These are phyloP conservation scores for Andrena praecox DNA, from an alignment of 2,888 invertebrate genomes.

Conservation along the genomic window DNA sequence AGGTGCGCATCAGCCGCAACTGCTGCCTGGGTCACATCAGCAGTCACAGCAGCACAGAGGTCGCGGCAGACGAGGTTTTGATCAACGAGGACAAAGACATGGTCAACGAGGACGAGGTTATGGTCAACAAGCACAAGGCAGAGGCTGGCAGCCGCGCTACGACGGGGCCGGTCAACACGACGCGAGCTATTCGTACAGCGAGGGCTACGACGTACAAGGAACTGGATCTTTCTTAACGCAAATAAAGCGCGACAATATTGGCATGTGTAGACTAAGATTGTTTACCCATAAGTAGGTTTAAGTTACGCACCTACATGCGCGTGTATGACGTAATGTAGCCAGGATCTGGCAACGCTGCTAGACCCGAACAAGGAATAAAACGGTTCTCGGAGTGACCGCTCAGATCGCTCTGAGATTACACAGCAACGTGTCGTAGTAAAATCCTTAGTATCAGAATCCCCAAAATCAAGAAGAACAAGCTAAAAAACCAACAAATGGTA, in stretches of 20 bases:
- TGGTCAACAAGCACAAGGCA: background rate
- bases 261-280: background rate
- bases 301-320: too few species aligned
- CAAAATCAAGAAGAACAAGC: too few species aligned
- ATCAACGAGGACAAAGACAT: background rate
- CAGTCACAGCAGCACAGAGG: background rate
- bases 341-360: too few species aligned
- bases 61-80: background rate
- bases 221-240: background rate
- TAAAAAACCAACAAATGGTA: too few species aligned
- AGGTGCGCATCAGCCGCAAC: slow-evolving; percentile 18
- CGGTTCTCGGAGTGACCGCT: too few species aligned
- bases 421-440: too few species aligned
- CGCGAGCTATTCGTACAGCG: slow-evolving; percentile 5
- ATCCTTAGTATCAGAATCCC: too few species aligned
- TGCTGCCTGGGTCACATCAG: background rate
- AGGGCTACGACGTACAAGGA: background rate
- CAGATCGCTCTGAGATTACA: too few species aligned
- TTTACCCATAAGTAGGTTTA: too few species aligned
- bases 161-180: slow-evolving; percentile 10
- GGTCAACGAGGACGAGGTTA: slow-evolving; percentile 9
- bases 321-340: too few species aligned
- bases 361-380: too few species aligned
- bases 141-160: slow-evolving; percentile 11
- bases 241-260: background rate